These are phyloP conservation scores for Aradophagus sp. DNA, from an alignment of 1,140 invertebrate species.

Conservation along the genomic window DNA sequence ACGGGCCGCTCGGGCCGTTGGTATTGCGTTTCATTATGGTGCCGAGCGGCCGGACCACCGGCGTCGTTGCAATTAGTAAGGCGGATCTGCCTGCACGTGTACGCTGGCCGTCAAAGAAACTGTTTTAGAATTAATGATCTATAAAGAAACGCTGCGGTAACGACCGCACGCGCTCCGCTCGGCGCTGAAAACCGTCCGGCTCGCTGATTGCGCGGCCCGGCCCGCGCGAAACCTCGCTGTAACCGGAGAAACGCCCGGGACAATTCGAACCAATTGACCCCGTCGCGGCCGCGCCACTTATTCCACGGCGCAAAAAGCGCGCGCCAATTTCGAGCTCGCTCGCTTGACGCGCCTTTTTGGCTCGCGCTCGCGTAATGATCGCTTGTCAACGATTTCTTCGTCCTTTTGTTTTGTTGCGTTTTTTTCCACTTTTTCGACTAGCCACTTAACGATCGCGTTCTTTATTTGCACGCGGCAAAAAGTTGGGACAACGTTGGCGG, in stretches of 20 bases:
- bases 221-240: slow-evolving; percentile 51
- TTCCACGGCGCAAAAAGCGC: slow-evolving; percentile 35
- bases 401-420: background rate
- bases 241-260: slow-evolving; percentile 46
- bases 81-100: slow-evolving; percentile 59
- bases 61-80: slow-evolving; percentile 61
- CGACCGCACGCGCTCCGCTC: slow-evolving; percentile 54
- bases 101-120: slow-evolving; percentile 58
- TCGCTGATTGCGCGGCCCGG: slow-evolving; percentile 57
- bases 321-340: slow-evolving; percentile 19
- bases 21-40: slow-evolving; percentile 61
- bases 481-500: no score
- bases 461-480: no score
- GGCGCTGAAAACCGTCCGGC: slow-evolving; percentile 57
- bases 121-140: slow-evolving; percentile 63
- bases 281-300: slow-evolving; percentile 31
- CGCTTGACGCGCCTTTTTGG: slow-evolving; percentile 27
- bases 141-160: slow-evolving; percentile 60
- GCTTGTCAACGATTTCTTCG: slow-evolving; percentile 32
- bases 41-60: slow-evolving; percentile 52
- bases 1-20: slow-evolving; percentile 57
- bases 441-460: no score
- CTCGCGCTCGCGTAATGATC: slow-evolving; percentile 12
- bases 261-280: slow-evolving; percentile 52
- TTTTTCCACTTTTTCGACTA: background rate